Evolutionary conservation across 2,888 invertebrate species (phyloP), one percentile per base, ranked within the genome.

Genomic region (Perithous albicinctus): DNA sequence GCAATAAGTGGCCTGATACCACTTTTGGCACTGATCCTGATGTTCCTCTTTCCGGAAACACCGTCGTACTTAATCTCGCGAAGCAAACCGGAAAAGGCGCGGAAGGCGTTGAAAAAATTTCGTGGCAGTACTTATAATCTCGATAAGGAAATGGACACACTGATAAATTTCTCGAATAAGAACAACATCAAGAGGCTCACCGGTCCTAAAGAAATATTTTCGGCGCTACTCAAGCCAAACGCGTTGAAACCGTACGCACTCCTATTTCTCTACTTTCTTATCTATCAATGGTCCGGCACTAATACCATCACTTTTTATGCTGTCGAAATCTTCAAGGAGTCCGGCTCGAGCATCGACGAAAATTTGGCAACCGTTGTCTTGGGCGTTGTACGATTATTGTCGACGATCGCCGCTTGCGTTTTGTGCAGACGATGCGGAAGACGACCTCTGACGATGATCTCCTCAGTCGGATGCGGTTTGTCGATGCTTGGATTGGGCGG

Each of bases 241-340:
- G 94, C 95, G 0, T 87, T 95, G 61, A 96, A 95, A 85, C 96
- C 96, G 0, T 96, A 95, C 86, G 91, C 93, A 0, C 94, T 96
- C 61, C 92, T 96, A 0, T 94, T 95, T 1, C 84, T 95, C 0
- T 96, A 96, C 88, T 96, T 96, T 91, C 93, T 95, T 88, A 95
- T 96, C 67, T 96, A 96, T 89, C 96, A 96, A 88, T 96, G 95
- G 94, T 95, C 95, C 69, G 96, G 96, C 0, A 95, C 96, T 10
- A 96, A 96, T 85, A 95, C 95, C 0, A 93, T 96, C 29, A 96
- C 96, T 0, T 96, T 96, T 87, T 96, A 96, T 86, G 95, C 96
- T 3, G 95, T 96, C 2, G 94, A 95, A 86, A 95, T 96, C 0
- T 95, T 96, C 89, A 91, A 94, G 93, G 94, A 94, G 23, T 95